These are phyloP conservation scores for Pristionchus mayeri DNA, from an alignment of 2,888 invertebrate genomes.

Conservation along the genomic window DNA sequence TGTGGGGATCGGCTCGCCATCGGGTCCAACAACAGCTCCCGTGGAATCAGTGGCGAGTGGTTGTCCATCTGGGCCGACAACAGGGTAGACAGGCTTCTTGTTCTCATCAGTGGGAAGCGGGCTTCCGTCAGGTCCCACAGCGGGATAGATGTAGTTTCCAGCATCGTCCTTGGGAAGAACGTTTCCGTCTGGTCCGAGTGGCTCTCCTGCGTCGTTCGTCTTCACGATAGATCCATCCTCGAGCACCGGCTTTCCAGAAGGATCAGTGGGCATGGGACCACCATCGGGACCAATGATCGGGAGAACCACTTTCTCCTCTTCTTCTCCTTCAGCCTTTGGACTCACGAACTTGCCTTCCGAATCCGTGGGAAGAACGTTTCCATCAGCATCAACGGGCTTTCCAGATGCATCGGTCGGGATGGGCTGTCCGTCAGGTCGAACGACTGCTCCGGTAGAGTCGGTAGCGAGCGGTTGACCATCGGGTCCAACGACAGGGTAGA, in stretches of 20 bases:
- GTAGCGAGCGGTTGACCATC: slow-evolving; percentile 53
- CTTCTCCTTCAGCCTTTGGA: too few relatives aligned
- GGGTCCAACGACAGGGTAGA: slow-evolving; percentile 61
- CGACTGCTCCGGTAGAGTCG: slow-evolving; percentile 50
- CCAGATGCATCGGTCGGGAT: slow-evolving; percentile 56
- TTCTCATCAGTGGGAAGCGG: slow-evolving; percentile 57
- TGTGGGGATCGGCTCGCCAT: slow-evolving; percentile 55
- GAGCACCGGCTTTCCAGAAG: too few relatives aligned
- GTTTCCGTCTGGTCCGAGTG: slow-evolving; percentile 56
- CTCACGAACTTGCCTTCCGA: slow-evolving; percentile 56
- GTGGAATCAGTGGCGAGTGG: slow-evolving; percentile 51
- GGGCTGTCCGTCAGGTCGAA: slow-evolving; percentile 52
- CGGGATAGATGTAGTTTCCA: slow-evolving; percentile 58
- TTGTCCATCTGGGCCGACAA: slow-evolving; percentile 57
- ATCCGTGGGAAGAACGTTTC: slow-evolving; percentile 64
- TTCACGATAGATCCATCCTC: too few relatives aligned
- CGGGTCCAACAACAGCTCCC: slow-evolving; percentile 51
- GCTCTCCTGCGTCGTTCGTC: slow-evolving; percentile 56
- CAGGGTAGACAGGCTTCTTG: slow-evolving; percentile 62
- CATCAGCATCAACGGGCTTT: slow-evolving; percentile 60
- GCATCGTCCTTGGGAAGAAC: slow-evolving; percentile 53
- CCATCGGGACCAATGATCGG: slow-evolving; percentile 55
- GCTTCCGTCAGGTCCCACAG: slow-evolving; percentile 52
- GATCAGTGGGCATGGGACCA: slow-evolving; percentile 57
- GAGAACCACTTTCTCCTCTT: too few relatives aligned